Evolutionary conservation across 1,140 invertebrate genomes (phyloP).

Genomic region (Diachasmimorpha longicaudata): DNA sequence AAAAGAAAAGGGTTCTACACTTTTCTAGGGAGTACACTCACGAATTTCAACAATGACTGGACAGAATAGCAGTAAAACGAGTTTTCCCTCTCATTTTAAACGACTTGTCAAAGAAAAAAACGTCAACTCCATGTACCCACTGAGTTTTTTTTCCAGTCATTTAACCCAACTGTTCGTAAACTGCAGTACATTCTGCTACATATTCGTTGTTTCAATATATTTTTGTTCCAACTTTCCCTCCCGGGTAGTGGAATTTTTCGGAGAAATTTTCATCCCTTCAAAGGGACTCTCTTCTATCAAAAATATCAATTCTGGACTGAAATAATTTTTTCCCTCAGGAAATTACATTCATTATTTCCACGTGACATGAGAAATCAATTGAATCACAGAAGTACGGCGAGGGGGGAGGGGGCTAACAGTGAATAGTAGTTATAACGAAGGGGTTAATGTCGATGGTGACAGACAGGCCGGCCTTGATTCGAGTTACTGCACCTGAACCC

Average conservation of each 20-base stretch:
- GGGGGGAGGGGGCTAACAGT: not conserved
- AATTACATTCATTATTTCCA: too few relatives aligned
- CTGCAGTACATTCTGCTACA: not conserved
- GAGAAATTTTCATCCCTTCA: too few relatives aligned
- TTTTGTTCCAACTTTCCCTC: too few relatives aligned
- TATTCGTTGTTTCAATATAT: not conserved
- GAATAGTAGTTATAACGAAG: not conserved
- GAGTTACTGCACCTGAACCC: constrained; percentile 1
- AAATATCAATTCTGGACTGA: too few relatives aligned
- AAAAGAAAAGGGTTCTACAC: not conserved
- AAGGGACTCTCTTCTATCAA: too few relatives aligned
- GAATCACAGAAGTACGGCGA: not conserved
- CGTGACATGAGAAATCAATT: too few relatives aligned
- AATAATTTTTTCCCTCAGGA: too few relatives aligned
- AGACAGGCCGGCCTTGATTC: not conserved
- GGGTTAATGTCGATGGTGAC: not conserved
- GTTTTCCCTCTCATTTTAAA: not conserved
- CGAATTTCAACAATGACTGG: not conserved
- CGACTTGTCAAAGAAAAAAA: not conserved
- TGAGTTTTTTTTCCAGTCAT: not conserved
- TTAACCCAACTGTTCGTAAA: not conserved
- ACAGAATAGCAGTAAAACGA: not conserved
- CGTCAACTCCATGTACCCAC: not conserved
- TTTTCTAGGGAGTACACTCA: not conserved
- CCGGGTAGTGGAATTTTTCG: too few relatives aligned